Conservation (phyloP, 2,113 vertebrate genomes). For the Neogale vison region DNA sequence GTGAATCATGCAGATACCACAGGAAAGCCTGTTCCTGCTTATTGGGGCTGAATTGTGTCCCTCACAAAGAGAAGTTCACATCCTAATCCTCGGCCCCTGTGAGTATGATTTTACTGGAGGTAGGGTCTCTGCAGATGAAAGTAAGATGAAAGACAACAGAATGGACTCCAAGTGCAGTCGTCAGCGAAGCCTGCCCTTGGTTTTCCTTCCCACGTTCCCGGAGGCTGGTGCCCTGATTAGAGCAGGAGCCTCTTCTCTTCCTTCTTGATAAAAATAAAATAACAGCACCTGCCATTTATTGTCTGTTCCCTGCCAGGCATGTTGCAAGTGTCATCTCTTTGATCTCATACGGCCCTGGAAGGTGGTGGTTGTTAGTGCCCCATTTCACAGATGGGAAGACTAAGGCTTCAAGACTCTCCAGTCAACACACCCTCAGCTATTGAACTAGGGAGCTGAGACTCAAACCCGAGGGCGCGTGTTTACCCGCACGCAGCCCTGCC, state of each 20-base stretch:
- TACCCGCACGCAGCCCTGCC: background rate
- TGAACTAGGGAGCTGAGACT: background rate
- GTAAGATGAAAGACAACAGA: background rate
- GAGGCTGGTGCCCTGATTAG: background rate
- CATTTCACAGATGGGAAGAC: slow-evolving; percentile 36
- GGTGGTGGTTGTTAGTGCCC: background rate
- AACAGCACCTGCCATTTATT: background rate
- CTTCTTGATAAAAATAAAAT: background rate
- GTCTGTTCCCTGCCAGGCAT: background rate
- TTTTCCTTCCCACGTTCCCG: background rate
- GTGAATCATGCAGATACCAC: accelerated
- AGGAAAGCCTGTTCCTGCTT: background rate
- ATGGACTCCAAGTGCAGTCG: background rate
- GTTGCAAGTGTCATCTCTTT: background rate
- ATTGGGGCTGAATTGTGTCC: background rate
- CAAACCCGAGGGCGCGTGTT: background rate
- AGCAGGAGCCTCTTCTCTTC: background rate
- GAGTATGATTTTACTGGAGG: background rate
- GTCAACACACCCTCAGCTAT: background rate
- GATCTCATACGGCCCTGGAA: background rate
- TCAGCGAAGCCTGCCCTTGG: background rate
- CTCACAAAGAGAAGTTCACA: background rate
- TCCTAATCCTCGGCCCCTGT: background rate
- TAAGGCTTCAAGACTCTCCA: background rate
- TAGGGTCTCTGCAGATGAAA: background rate